Base-by-base conservation (phyloP, 2,888 invertebrate genomes). In the Holacanthella duospinosa region DNA sequence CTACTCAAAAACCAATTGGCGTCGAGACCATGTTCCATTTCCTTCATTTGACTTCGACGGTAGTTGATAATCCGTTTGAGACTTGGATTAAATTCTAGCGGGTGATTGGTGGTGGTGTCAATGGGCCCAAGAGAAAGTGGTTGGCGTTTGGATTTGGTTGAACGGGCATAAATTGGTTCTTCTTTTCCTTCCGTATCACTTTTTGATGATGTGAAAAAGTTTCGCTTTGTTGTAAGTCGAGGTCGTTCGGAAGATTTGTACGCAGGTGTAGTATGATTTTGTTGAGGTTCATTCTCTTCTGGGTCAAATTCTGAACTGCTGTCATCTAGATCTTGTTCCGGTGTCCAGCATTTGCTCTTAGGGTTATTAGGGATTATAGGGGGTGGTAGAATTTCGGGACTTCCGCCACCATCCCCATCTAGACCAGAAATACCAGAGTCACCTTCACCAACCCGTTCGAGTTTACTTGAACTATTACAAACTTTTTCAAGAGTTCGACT, bases 1-100 rank as follows among this genome's bases (percentile, higher is more conserved):
- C 87, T 84, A 63, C 88, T 88, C 36, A 91, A 77, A 73, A 89
- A 84, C 91, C 91, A 91, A 76, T 91, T 89, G 60, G 82, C 83
- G 74, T 84, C 84, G 43, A 80, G 74, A 43, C 70, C 70, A 25
- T 65, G 36, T 9, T 16, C 36, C 6, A 36, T 16, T 36, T 36
- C 36, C 36, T 36, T 36, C 9, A 9, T 36, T 16, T 36, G 36
- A 36, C 9, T 36, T 36, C 36, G 36, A 9, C 36, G 36, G 16
- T 36, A 36, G 36, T 36, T 36, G 36, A 36, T 36, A 16, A 36
- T 36, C 16, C 36, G 36, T 9, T 36, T 36, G 36, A 36, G 36
- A 16, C 36, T 36, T 9, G 36, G 36, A 9, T 36, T 36, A 16
- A 36, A 36, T 36, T 36, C 36, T 6, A 36, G 36, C 16, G 36